Base-by-base conservation (phyloP, 2,113 vertebrate species). In the Anser cygnoides region DNA sequence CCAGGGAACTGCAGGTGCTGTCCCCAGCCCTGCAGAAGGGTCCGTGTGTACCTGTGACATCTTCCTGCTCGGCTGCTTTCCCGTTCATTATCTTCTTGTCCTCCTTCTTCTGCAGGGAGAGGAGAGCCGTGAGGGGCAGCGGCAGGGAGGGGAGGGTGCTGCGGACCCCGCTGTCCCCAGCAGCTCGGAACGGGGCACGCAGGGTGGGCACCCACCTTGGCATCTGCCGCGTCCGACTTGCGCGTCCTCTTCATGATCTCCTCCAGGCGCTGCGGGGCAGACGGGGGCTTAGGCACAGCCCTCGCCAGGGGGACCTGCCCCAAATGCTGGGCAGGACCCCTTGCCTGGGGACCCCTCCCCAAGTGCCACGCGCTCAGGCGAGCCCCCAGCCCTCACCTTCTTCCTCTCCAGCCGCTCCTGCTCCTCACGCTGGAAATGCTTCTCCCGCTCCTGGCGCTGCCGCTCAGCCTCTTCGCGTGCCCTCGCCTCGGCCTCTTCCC, bases 231-330 rank as follows among this genome's bases (percentile, higher is more conserved):
- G 2, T 99, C 99, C 0, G 99, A 98, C 92, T 98, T 99, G 82
- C 99, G 98, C 3, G 99, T 99, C 95, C 99, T 98, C 98, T 99
- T 99, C 99, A 99, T 99, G 90, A 99, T 99, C 97, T 99, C 99
- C 35, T 99, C 99, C 95, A 99, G 98, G 66, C 99, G 99, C 99
- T 99, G 97, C 18, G 3, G 67, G 72, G 31, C 41, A 89, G 50
- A 84, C 19, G 72, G 44, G 9, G 22, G 25, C 21, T 93, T 3
- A 33, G 18, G 29, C 28, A 20, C 4, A 5, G 62, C 26, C 39
- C 68, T 52, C 4, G 0, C 9, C 55, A 67, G 70, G 15, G 3
- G 17, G 28, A 46, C 17, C 54, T 6, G 19, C 50, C 41, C 66
- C 3, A 5, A 12, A n/a, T 2, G 23, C 62, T 44, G 77, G 78